Evolutionary conservation across 2,113 vertebrate genomes (phyloP).

Genomic region (Emydocephalus ijimae): DNA sequence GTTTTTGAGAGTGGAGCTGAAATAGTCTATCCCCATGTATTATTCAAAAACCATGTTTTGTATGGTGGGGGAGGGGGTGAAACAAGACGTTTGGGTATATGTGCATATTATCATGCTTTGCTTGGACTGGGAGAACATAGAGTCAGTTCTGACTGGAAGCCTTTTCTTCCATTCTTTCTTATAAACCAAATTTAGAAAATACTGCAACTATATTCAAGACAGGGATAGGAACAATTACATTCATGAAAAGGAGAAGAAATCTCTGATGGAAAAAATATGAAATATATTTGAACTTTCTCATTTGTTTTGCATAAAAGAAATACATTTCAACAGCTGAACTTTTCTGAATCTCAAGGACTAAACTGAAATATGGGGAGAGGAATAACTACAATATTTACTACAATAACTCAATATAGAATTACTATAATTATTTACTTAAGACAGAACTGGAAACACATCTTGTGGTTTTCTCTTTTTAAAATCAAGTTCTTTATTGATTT

Average conservation of each 20-base stretch:
- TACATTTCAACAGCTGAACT: neutral
- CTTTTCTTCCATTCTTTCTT: neutral
- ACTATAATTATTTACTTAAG: neutral
- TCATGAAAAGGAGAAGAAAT: neutral
- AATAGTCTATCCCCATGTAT: neutral
- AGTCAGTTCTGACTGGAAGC: neutral
- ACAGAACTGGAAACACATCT: neutral
- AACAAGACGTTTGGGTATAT: neutral
- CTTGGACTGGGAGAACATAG: neutral
- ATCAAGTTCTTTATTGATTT: neutral
- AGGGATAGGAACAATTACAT: neutral
- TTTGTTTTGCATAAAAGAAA: neutral
- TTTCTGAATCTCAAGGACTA: neutral
- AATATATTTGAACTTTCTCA: neutral
- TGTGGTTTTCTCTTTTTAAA: neutral
- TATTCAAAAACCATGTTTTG: neutral
- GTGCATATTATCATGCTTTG: neutral
- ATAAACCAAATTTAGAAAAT: neutral
- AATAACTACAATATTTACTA: neutral
- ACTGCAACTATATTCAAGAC: neutral
- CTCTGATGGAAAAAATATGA: neutral
- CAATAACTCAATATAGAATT: neutral
- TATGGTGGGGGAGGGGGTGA: no score
- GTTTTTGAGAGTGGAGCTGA: neutral
- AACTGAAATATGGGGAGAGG: neutral